These are phyloP conservation scores for Sprattus sprattus DNA, from an alignment of 2,113 vertebrate genomes.

Conservation along the genomic window DNA sequence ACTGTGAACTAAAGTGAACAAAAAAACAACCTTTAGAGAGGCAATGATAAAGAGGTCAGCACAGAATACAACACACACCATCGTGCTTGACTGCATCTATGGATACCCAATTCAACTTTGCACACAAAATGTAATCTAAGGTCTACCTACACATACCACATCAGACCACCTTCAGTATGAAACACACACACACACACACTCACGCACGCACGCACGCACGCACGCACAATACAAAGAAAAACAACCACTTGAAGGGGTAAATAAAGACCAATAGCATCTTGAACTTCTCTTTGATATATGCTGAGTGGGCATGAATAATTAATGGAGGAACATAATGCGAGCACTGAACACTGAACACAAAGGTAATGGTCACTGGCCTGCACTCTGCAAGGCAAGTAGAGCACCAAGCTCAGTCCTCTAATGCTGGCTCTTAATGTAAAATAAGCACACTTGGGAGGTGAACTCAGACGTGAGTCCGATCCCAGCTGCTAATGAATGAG, in stretches of 20 bases:
- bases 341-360: slow-evolving; percentile 8
- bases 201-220: background rate
- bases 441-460: background rate
- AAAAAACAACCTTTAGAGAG: no score
- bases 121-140: no score
- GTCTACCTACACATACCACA: background rate
- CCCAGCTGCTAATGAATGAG: background rate
- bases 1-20: no score
- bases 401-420: background rate
- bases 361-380: background rate
- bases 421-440: background rate
- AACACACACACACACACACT: background rate
- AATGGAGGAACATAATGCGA: slow-evolving; percentile 25
- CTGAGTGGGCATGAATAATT: slow-evolving; percentile 58
- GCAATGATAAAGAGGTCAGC: no score
- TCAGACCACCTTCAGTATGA: background rate
- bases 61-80: background rate
- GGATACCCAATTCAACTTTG: no score
- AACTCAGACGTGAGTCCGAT: background rate
- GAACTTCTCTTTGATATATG: slow-evolving; percentile 40
- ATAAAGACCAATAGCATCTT: slow-evolving; percentile 21
- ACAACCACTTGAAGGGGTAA: slow-evolving; percentile 33
- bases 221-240: slow-evolving; percentile 21
- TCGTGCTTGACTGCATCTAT: background rate
- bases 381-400: background rate